These are phyloP conservation scores for Elegia similella DNA, from an alignment of 2,888 invertebrate species.

Conservation along the genomic window DNA sequence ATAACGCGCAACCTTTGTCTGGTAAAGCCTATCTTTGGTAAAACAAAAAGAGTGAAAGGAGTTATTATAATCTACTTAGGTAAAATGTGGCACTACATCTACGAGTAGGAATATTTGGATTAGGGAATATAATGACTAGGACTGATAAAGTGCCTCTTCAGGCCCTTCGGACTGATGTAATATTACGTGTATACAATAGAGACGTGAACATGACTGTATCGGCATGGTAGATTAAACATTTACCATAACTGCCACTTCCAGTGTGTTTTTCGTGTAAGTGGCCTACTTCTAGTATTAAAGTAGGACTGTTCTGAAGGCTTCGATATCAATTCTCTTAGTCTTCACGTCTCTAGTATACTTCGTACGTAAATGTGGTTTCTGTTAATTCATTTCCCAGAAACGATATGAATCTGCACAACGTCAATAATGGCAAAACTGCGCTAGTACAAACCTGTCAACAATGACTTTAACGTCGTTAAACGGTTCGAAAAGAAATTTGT, in stretches of 20 bases:
- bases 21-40: constrained; percentile 43
- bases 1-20: constrained; percentile 65
- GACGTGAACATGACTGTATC: too few relatives aligned
- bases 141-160: constrained; percentile 47
- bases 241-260: too few relatives aligned
- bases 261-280: too few relatives aligned
- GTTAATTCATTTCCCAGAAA: neutral
- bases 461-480: neutral
- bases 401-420: neutral
- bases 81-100: constrained; percentile 67
- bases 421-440: neutral
- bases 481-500: neutral
- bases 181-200: neutral
- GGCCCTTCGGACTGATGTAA: constrained; percentile 26
- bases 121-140: constrained; percentile 53
- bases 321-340: too few relatives aligned
- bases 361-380: neutral
- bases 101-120: constrained; percentile 53
- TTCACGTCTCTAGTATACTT: too few relatives aligned
- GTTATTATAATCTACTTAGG: constrained; percentile 43
- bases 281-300: too few relatives aligned
- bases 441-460: neutral
- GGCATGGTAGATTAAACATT: too few relatives aligned
- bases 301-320: too few relatives aligned
- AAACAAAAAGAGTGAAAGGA: constrained; percentile 42